These are phyloP conservation scores for Marasmarcha lunaedactyla DNA, from an alignment of 2,888 invertebrate genomes.

Conservation along the genomic window DNA sequence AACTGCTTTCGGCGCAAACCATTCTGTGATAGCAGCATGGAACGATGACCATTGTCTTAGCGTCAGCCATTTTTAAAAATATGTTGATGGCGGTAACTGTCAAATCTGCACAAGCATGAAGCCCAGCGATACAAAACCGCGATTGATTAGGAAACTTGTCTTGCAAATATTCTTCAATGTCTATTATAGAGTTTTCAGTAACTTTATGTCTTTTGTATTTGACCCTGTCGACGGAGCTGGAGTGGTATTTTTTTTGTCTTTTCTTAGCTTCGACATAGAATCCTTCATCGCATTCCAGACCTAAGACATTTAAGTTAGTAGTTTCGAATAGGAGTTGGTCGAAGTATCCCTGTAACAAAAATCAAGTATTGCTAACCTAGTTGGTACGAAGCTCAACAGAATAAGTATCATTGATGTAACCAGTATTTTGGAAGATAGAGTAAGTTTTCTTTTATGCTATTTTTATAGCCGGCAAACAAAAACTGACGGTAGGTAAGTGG, in stretches of 20 bases:
- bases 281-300: constrained; percentile 73
- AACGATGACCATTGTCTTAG: constrained; percentile 73
- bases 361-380: background rate
- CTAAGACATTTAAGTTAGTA: constrained; percentile 73
- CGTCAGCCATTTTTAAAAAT: constrained; percentile 69
- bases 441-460: too few relatives aligned
- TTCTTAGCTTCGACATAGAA: constrained; percentile 69
- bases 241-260: constrained; percentile 68
- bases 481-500: too few relatives aligned
- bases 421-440: too few relatives aligned
- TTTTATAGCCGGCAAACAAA: too few relatives aligned
- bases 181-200: constrained; percentile 49
- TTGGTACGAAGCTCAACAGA: too few relatives aligned
- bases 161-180: constrained; percentile 43
- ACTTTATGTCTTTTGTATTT: constrained; percentile 72
- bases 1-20: constrained; percentile 29
- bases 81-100: constrained; percentile 75
- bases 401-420: too few relatives aligned
- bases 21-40: constrained; percentile 87
- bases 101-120: constrained; percentile 85
- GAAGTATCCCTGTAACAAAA: constrained; percentile 75
- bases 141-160: constrained; percentile 37
- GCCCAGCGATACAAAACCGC: constrained; percentile 63
- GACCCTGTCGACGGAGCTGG: constrained; percentile 59
- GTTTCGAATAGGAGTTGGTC: constrained; percentile 73